Conservation (phyloP, 1,140 invertebrate genomes). For the Drosophila tani region DNA sequence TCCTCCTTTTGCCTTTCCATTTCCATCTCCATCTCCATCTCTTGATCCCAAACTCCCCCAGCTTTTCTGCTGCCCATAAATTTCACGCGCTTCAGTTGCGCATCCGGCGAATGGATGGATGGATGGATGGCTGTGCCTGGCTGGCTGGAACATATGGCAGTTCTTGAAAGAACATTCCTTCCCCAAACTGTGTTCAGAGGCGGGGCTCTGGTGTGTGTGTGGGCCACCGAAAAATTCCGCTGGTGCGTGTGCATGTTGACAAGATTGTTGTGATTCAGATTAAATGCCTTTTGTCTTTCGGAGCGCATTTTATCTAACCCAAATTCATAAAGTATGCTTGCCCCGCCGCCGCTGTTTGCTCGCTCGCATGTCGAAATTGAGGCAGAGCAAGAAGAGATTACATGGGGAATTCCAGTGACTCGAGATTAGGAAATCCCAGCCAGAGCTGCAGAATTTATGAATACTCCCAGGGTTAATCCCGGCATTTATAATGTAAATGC, state of each 20-base stretch:
- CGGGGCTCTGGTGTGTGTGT: constrained; percentile 30
- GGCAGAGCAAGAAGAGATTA: constrained; percentile 50
- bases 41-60: constrained; percentile 6
- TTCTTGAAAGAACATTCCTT: constrained; percentile 63
- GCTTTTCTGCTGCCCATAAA: constrained; percentile 56
- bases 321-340: constrained; percentile 69
- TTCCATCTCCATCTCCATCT: constrained; percentile 11
- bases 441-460: constrained; percentile 45
- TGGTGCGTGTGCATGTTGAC: constrained; percentile 58
- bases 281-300: constrained; percentile 71
- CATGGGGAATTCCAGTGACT: constrained; percentile 53
- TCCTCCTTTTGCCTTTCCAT: constrained; percentile 8
- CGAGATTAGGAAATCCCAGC: constrained; percentile 65
- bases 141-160: constrained; percentile 68
- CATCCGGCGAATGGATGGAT: constrained; percentile 62
- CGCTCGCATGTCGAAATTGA: constrained; percentile 53
- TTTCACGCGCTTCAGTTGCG: constrained; percentile 76
- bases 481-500: neutral
- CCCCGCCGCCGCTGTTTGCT: constrained; percentile 17
- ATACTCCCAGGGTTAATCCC: neutral
- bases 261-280: constrained; percentile 78
- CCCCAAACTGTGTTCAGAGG: neutral
- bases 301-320: constrained; percentile 78
- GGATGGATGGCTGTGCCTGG: constrained; percentile 17
- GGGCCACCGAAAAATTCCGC: constrained; percentile 26